Conservation (phyloP, 2,888 invertebrate species). For the Sphaerophoria taeniata region DNA sequence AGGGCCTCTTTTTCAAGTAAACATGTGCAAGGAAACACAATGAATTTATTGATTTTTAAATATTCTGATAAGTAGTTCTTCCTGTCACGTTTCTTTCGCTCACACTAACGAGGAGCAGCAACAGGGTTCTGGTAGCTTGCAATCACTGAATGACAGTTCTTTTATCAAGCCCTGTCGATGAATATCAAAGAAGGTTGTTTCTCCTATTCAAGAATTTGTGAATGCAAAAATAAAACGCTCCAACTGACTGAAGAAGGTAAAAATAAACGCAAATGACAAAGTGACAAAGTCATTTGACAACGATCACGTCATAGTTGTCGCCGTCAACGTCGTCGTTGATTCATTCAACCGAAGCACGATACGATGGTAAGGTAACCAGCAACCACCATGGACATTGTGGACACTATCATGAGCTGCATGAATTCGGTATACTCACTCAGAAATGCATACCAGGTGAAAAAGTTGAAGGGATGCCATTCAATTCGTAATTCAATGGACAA, state of each 20-base stretch:
- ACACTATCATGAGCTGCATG: neutral
- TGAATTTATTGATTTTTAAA: neutral
- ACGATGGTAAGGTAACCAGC: neutral
- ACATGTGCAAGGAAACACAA: neutral
- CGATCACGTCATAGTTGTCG: neutral
- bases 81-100: slow-evolving; percentile 53
- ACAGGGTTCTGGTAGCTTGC: neutral
- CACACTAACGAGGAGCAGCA: neutral
- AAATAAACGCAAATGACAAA: slow-evolving; percentile 8
- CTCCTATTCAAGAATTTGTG: slow-evolving; percentile 46
- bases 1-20: neutral
- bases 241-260: slow-evolving; percentile 25
- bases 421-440: neutral
- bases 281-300: slow-evolving; percentile 22
- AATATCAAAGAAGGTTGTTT: slow-evolving; percentile 46
- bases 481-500: slow-evolving; percentile 15
- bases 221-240: slow-evolving; percentile 45
- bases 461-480: slow-evolving; percentile 28
- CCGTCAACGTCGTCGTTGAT: neutral
- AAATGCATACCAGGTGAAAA: slow-evolving; percentile 24
- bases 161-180: slow-evolving; percentile 42
- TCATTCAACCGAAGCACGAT: slow-evolving; percentile 22
- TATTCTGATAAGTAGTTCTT: slow-evolving; percentile 44
- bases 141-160: neutral
- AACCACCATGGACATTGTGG: neutral